Evolutionary conservation across 1,140 invertebrate genomes (phyloP), one percentile per base, ranked within the genome.

Genomic region (Aricia agestis): DNA sequence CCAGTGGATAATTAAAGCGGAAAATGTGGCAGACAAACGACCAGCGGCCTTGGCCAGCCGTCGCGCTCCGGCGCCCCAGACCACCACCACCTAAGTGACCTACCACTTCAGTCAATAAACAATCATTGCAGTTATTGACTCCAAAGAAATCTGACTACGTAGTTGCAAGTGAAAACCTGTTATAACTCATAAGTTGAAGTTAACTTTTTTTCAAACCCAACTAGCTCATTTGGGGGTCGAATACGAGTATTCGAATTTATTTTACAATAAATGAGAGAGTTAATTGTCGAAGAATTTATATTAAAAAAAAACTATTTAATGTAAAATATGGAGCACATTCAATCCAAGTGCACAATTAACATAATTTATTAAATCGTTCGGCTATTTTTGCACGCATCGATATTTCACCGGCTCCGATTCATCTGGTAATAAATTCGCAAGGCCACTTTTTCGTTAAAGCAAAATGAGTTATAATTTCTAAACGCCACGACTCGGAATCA

Each of bases 21-120:
- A 85, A 85, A 83, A 78, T 76, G 75, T 72, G 73, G 69, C 74
- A 78, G 81, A 78, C 78, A 77, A 74, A 73, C 73, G 67, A 69
- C 71, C 76, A 65, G 71, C 79, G 83, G 79, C 86, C 86, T 90
- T 89, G 86, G 80, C 57, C 65, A 31, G 79, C 75, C 79, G 82
- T 86, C 76, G 80, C 81, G 85, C 78, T 84, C 68, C 74, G 74
- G 57, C 78, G 79, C 69, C 72, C 45, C 65, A 66, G 78, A 79
- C 87, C 86, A 87, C 80, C 72, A 81, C 78, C 80, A 80, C 76
- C 69, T n/a, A n/a, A n/a, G n/a, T n/a, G n/a, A 74, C 66, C 67
- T 81, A 72, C 76, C 77, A 76, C 81, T 82, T 77, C 80, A 83
- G 75, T 82, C 74, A 78, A 80, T 81, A 78, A 77, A 89, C 36